Evolutionary conservation across 2,888 invertebrate genomes (phyloP).

Genomic region (Eupithecia subfuscata): DNA sequence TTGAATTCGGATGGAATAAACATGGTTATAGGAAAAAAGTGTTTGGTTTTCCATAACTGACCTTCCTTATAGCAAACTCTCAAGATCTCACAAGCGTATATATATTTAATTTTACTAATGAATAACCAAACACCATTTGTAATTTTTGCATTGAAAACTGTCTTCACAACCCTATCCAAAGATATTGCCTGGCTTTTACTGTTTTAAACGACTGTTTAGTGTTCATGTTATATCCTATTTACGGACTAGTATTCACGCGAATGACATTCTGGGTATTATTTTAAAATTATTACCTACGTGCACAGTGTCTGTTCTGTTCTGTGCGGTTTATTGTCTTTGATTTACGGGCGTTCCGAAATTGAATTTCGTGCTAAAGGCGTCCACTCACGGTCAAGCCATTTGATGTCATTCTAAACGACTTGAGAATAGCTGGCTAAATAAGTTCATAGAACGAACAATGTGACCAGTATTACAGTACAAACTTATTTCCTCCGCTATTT

Average conservation of each 20-base stretch:
- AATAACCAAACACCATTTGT: no score
- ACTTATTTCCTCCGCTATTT: neutral
- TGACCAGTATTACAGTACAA: neutral
- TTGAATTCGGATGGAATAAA: no score
- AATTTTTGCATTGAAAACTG: neutral
- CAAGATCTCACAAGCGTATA: neutral
- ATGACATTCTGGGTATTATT: constrained; percentile 41
- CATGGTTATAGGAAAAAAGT: neutral
- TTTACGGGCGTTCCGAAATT: constrained; percentile 33
- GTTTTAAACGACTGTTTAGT: constrained; percentile 59
- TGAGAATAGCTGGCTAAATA: neutral
- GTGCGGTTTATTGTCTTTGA: constrained; percentile 30
- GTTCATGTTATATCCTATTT: constrained; percentile 60
- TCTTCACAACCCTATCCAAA: constrained; percentile 23
- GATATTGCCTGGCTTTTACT: constrained; percentile 55
- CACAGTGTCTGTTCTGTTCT: constrained; percentile 28
- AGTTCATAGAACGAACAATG: neutral
- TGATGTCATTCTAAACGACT: constrained; percentile 7
- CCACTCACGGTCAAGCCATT: constrained; percentile 14
- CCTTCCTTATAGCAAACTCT: neutral
- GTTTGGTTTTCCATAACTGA: neutral
- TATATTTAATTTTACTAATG: neutral
- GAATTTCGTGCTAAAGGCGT: constrained; percentile 24
- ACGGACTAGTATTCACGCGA: constrained; percentile 44
- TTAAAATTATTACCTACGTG: constrained; percentile 33